A percentile compares a stretch with the other conserved stretches of the same genome.
phyloP scores from a whole-genome alignment of 37 sponge, comb jelly and placozoan genomes.

The Corticium candelabrum region DNA sequence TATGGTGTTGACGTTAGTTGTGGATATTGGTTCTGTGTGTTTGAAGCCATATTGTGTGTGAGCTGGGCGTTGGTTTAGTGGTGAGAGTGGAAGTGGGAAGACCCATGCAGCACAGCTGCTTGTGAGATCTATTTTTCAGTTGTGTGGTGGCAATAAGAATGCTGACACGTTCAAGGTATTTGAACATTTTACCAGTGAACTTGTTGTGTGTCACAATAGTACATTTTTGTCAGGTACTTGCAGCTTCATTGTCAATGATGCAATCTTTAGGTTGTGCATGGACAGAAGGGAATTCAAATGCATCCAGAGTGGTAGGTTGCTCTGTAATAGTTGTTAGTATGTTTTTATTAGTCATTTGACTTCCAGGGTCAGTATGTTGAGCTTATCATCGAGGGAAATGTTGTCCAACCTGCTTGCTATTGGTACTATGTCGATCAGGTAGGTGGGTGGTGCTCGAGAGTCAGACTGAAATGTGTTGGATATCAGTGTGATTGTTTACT shows the following conservation, averaged over 20 bases:
- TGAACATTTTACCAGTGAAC: background rate
- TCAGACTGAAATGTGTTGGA: slow-evolving; percentile 1
- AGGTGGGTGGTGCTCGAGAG: background rate
- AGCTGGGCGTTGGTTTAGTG: slow-evolving; percentile 15
- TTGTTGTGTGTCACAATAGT: no score
- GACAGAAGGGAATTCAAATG: background rate
- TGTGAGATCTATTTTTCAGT: slow-evolving; percentile 10
- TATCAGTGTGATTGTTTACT: slow-evolving; percentile 44
- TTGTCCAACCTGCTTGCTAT: background rate
- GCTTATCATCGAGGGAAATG: background rate
- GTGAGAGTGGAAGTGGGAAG: slow-evolving; percentile 73
- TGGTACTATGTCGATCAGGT: background rate
- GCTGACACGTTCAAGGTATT: slow-evolving; percentile 2
- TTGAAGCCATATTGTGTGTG: background rate
- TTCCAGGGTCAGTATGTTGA: background rate
- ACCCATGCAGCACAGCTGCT: slow-evolving; percentile 51
- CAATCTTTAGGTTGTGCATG: background rate
- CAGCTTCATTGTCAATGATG: background rate
- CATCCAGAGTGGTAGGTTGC: background rate
- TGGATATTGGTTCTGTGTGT: no score
- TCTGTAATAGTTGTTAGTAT: background rate
- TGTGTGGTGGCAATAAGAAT: background rate
- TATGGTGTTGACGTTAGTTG: slow-evolving; percentile 41
- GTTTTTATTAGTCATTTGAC: background rate
- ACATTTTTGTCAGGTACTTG: background rate